Evolutionary conservation across 2,797 vertebrate species (phyloP).

Genomic region (Gila robusta): DNA sequence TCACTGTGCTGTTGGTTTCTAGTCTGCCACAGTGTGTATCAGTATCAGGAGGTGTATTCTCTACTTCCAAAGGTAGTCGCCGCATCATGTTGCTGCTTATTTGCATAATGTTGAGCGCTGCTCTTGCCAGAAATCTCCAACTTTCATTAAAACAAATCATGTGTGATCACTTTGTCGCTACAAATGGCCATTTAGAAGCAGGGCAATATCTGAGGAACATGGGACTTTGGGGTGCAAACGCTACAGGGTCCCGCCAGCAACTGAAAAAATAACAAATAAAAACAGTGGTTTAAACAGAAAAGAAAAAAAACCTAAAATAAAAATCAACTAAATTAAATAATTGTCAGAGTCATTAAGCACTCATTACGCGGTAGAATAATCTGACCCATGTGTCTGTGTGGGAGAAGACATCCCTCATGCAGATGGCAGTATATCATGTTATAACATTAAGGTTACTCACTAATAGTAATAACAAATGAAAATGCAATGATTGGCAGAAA

Average conservation of each 20-base stretch:
- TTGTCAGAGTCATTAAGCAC: not conserved
- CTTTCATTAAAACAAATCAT: slow-evolving; percentile 7
- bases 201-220: not conserved
- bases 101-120: not conserved
- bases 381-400: not conserved
- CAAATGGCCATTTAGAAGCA: not conserved
- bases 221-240: not conserved
- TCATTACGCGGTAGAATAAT: slow-evolving; percentile 16
- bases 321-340: not conserved
- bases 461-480: not conserved
- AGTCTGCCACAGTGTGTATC: not conserved
- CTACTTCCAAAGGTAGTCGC: not conserved
- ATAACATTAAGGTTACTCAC: not conserved
- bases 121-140: not conserved
- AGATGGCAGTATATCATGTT: not conserved
- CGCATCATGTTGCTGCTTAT: not conserved
- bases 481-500: not conserved
- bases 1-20: not conserved
- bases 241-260: not conserved
- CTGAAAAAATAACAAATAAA: not conserved
- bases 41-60: not conserved
- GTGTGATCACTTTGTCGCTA: not conserved
- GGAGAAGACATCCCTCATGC: slow-evolving; percentile 21
- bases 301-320: not conserved
- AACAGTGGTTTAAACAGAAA: not conserved